Base-by-base conservation (phyloP, 2,888 invertebrate species). In the Exephanes ischioxanthus region DNA sequence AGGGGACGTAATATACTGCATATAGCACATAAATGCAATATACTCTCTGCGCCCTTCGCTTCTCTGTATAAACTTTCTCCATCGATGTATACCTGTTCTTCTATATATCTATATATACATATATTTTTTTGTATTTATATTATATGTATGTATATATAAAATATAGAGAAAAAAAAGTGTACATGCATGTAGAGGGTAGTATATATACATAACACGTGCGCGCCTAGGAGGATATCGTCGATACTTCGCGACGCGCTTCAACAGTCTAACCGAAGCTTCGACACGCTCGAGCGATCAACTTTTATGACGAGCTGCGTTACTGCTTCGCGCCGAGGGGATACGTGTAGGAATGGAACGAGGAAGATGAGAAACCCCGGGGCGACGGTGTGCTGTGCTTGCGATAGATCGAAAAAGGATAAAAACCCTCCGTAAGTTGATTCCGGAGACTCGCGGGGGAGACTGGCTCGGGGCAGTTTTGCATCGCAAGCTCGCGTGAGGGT, bases 251-350 rank as follows among this genome's bases (percentile, higher is more conserved):
- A 48, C 76, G 67, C 53, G 76, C 67, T 77, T 53, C 67, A 55
- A 77, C 76, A 67, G 67, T 77, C 55, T 51, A 67, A 77, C 76
- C 67, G 22, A 77, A 77, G 76, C 76, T 77, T 67, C 67, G 76
- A 41, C 76, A 67, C 76, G 67, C 67, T 77, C 41, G 53, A 26
- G 4, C 66, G 76, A 77, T 77, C 76, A 77, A 67, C 76, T 77
- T 67, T 77, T 77, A 77, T 53, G 67, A 77, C 19, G 51, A 66
- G 55, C 76, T 53, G 76, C 66, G n/a, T 22, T 51, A 16, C 33
- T 61, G 26, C 61, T 61, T 61, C 61, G 61, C 5, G 30, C 30
- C 61, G 30, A 6, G 61, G 16, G 6, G 26, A 16, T 61, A 61
- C 16, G 30, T 30, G 16, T 14, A 61, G 61, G 30, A 61, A 61